phyloP scores from a whole-genome alignment of 1,140 invertebrate species.

The Orius insidiosus region DNA sequence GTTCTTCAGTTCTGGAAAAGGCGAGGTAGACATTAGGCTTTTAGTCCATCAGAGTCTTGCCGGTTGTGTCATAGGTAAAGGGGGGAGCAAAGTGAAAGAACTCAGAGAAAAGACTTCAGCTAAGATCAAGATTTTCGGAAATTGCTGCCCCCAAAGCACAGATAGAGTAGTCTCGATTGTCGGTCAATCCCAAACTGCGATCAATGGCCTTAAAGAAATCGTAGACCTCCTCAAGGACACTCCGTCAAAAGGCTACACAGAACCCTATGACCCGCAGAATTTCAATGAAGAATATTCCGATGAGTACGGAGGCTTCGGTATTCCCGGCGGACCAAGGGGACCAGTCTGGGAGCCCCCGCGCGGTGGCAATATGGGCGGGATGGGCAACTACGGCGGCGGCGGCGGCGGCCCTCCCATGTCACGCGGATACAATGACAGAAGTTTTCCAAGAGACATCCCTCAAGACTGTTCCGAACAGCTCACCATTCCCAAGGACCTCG shows the following conservation, averaged over 20 bases:
- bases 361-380: constrained; percentile 26
- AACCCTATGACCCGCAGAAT: constrained; percentile 88
- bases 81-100: constrained; percentile 93
- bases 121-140: constrained; percentile 89
- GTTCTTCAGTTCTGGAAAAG: constrained; percentile 37
- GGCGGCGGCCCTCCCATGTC: constrained; percentile 12
- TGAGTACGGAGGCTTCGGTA: constrained; percentile 87
- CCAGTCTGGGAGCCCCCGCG: constrained; percentile 9
- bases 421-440: background rate
- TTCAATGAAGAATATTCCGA: constrained; percentile 82
- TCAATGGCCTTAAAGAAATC: constrained; percentile 53
- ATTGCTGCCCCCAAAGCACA: constrained; percentile 86
- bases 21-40: constrained; percentile 80
- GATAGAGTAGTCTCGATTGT: constrained; percentile 87
- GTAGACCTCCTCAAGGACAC: constrained; percentile 74
- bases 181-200: constrained; percentile 41
- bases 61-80: constrained; percentile 94
- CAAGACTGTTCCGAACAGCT: constrained; percentile 42
- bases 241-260: constrained; percentile 74
- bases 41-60: constrained; percentile 95
- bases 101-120: constrained; percentile 92
- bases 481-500: constrained; percentile 90
- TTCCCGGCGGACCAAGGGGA: constrained; percentile 29
- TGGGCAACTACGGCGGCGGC: constrained; percentile 20
- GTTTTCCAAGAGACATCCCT: background rate